Percentiles rank a stretch among this genome's conserved stretches.
These are phyloP conservation scores for Mystacornis crossleyi DNA, from an alignment of 2,113 vertebrate species.

Conservation along the genomic window DNA sequence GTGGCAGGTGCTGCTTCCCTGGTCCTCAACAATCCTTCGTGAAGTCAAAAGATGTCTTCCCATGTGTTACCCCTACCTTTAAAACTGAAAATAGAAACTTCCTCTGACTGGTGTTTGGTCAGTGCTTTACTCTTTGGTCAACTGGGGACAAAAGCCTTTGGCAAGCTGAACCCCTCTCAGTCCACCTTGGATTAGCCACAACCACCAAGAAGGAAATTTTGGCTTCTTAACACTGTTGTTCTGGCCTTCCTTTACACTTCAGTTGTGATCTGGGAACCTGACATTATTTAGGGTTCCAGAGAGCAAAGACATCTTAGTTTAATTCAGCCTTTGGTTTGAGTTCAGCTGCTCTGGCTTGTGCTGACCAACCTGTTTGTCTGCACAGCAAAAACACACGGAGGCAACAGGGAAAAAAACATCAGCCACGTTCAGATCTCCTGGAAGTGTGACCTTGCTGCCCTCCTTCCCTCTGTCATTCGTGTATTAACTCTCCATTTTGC, in stretches of 20 bases:
- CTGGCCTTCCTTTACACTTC: neutral
- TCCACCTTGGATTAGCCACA: neutral
- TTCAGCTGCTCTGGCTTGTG: neutral
- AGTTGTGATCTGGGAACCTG: neutral
- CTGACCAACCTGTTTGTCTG: neutral
- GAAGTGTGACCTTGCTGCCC: neutral
- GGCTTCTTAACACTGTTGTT: neutral
- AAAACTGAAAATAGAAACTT: neutral
- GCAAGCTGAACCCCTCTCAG: neutral
- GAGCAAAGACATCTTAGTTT: neutral
- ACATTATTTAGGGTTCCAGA: neutral
- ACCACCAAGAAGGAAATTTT: neutral
- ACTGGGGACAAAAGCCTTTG: neutral
- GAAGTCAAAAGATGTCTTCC: neutral
- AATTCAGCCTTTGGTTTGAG: neutral
- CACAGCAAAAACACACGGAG: fast-evolving
- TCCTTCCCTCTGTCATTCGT: neutral
- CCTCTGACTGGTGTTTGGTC: neutral
- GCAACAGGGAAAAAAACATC: neutral
- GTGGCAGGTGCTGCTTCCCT: neutral
- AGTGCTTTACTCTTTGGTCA: neutral
- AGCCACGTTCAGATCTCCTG: neutral
- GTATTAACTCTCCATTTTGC: neutral
- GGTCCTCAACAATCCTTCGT: neutral
- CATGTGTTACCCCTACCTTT: neutral